phyloP scores from a whole-genome alignment of 2,888 invertebrate genomes.

The Matsumyia berberina region DNA sequence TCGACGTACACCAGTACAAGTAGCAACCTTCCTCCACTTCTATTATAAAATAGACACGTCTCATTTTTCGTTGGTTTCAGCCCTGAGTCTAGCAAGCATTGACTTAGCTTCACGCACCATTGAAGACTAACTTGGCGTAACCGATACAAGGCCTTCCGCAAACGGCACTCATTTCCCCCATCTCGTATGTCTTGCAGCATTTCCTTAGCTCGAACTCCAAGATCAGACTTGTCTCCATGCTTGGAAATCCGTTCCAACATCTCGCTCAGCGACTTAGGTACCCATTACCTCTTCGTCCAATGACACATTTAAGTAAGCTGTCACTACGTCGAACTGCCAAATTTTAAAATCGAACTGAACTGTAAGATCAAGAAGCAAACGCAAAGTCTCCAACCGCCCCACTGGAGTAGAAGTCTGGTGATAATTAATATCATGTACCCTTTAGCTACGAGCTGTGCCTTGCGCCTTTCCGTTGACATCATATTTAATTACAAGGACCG shows the following conservation, averaged over 20 bases:
- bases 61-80: conserved; percentile 5
- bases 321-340: neutral
- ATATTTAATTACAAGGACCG: conserved; percentile 12
- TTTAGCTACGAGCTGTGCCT: conserved; percentile 10
- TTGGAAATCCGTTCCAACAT: no score
- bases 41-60: neutral
- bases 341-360: neutral
- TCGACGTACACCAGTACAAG: conserved; percentile 2
- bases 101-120: conserved; percentile 29
- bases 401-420: conserved; percentile 30
- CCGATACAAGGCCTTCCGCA: conserved; percentile 43
- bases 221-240: neutral
- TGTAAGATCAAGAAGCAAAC: no score
- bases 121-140: conserved; percentile 45
- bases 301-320: neutral
- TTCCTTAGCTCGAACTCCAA: neutral
- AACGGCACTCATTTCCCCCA: conserved; percentile 20
- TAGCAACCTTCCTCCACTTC: neutral
- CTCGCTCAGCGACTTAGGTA: neutral
- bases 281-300: neutral
- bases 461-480: neutral
- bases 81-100: neutral
- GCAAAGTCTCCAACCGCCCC: neutral
- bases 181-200: neutral
- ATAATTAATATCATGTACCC: conserved; percentile 13